Evolutionary conservation across 2,113 vertebrate species (phyloP).

Genomic region (Toxostoma redivivum): DNA sequence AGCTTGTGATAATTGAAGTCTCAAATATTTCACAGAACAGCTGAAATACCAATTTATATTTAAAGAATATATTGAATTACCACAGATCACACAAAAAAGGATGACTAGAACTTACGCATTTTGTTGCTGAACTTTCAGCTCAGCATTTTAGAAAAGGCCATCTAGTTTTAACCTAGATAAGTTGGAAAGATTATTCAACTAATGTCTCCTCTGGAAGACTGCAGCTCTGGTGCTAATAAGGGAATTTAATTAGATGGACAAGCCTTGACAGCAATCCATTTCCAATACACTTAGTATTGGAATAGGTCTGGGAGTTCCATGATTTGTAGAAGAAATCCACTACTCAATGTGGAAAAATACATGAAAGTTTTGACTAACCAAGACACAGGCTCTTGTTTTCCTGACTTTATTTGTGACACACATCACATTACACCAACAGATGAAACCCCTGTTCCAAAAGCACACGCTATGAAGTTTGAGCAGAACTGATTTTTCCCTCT

Average conservation of each 20-base stretch:
- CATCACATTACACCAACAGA: background rate
- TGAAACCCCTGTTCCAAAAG: background rate
- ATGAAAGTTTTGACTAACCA: background rate
- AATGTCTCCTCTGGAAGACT: background rate
- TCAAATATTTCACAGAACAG: background rate
- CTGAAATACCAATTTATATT: background rate
- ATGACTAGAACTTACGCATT: background rate
- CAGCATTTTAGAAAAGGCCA: background rate
- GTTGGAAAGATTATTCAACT: slow-evolving; percentile 10
- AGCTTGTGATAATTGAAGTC: background rate
- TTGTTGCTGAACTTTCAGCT: background rate
- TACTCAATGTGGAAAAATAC: background rate
- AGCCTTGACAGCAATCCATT: slow-evolving; percentile 41
- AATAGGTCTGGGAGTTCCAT: slow-evolving; percentile 7
- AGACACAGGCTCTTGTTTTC: background rate
- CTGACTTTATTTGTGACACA: background rate
- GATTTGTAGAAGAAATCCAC: background rate
- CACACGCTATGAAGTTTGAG: background rate
- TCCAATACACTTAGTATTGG: slow-evolving; percentile 44
- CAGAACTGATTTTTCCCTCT: background rate
- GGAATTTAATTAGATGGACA: slow-evolving; percentile 55
- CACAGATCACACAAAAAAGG: background rate
- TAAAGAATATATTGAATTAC: background rate
- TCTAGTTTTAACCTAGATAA: background rate
- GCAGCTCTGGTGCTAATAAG: slow-evolving; percentile 25